Conservation (phyloP, 1,140 invertebrate species). For the Eriocheir sinensis region DNA sequence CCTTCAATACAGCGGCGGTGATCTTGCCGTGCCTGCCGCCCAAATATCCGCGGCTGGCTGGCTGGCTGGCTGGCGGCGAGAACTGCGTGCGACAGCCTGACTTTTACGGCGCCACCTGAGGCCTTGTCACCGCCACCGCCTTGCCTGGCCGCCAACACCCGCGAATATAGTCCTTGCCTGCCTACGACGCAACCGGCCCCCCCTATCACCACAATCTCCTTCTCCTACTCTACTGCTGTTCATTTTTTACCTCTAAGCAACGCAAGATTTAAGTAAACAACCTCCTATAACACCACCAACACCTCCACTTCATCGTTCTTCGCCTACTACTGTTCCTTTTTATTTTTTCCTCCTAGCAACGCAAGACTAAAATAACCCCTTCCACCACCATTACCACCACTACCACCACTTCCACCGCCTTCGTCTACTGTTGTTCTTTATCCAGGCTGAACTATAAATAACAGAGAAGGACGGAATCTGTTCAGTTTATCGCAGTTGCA, state of each 20-base stretch:
- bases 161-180: no score
- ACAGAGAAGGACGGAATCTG: no score
- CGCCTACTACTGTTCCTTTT: no score
- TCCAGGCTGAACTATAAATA: not conserved
- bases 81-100: not conserved
- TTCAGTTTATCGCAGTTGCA: no score
- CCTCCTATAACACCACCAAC: no score
- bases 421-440: not conserved
- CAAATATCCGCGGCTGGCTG: not conserved
- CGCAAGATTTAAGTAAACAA: no score
- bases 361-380: no score
- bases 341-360: no score
- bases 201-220: no score
- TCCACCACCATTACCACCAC: not conserved
- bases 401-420: not conserved
- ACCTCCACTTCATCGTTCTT: not conserved
- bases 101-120: not conserved
- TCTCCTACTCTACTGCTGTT: no score
- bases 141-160: not conserved
- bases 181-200: no score
- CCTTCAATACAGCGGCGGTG: not conserved
- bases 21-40: not conserved
- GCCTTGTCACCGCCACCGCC: not conserved
- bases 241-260: no score
- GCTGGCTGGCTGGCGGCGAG: not conserved